Percentiles rank a stretch among this genome's conserved stretches.
phyloP scores from a whole-genome alignment of 2,888 invertebrate species.

The Trichacis sp. region DNA sequence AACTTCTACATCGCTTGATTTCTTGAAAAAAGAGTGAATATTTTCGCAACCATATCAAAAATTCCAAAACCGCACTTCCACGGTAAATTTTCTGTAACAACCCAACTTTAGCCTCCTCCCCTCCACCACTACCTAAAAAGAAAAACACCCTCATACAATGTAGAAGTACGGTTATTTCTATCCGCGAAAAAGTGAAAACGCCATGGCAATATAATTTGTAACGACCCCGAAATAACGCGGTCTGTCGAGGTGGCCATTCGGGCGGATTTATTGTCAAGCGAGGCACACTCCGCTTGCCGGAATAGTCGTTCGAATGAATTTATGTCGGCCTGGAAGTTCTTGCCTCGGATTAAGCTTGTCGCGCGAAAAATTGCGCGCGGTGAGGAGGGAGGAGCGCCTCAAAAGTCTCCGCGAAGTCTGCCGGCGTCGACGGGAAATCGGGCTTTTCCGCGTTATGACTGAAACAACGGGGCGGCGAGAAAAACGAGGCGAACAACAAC shows the following conservation, averaged over 20 bases:
- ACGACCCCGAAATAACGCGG: conserved; percentile 47
- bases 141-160: not conserved
- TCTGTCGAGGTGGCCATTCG: conserved; percentile 42
- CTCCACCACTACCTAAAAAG: too few relatives aligned
- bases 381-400: too few relatives aligned
- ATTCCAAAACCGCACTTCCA: too few relatives aligned
- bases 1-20: too few relatives aligned
- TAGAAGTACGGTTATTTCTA: conserved; percentile 6
- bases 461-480: not conserved
- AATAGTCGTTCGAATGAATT: conserved; percentile 48
- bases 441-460: not conserved
- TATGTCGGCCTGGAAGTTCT: conserved; percentile 42
- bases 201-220: conserved; percentile 40
- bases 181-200: conserved; percentile 5
- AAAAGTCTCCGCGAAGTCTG: conserved; percentile 2
- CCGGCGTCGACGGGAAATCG: not conserved
- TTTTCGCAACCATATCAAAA: too few relatives aligned
- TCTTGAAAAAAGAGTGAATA: too few relatives aligned
- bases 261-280: conserved; percentile 44
- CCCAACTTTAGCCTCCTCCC: too few relatives aligned
- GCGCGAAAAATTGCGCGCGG: conserved; percentile 31
- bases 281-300: conserved; percentile 40
- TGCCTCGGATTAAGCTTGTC: conserved; percentile 19
- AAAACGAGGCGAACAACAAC: conserved; percentile 5
- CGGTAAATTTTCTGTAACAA: too few relatives aligned